Evolutionary conservation across 2,113 vertebrate genomes (phyloP).

Genomic region (Carassius gibelio): DNA sequence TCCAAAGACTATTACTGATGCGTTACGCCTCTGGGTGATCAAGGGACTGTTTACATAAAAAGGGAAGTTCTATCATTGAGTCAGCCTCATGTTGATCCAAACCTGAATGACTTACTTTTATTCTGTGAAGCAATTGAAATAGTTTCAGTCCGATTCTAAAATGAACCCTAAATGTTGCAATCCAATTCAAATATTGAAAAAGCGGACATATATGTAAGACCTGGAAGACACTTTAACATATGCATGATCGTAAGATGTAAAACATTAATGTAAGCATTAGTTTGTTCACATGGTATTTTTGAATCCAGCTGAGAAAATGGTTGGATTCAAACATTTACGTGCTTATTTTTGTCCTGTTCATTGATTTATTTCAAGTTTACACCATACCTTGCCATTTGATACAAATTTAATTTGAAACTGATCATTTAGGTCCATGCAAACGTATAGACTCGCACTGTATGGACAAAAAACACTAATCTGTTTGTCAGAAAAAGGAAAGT

Average conservation of each 20-base stretch:
- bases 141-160: neutral
- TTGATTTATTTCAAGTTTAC: neutral
- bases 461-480: neutral
- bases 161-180: neutral
- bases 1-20: neutral
- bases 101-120: slow-evolving; percentile 6
- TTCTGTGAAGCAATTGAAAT: neutral
- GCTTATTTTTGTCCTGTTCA: neutral
- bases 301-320: neutral
- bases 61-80: neutral
- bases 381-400: neutral
- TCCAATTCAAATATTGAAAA: neutral
- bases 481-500: neutral
- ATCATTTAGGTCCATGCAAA: neutral
- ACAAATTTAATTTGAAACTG: no score
- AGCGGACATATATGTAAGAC: neutral
- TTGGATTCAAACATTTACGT: neutral
- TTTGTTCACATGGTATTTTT: neutral
- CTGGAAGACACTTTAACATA: neutral
- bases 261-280: neutral
- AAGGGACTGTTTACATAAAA: slow-evolving; percentile 8
- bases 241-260: neutral
- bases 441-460: neutral
- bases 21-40: neutral
- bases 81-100: neutral